Percentiles rank a stretch among this genome's conserved stretches.
phyloP scores from a whole-genome alignment of 2,113 vertebrate species.

The Ia io region DNA sequence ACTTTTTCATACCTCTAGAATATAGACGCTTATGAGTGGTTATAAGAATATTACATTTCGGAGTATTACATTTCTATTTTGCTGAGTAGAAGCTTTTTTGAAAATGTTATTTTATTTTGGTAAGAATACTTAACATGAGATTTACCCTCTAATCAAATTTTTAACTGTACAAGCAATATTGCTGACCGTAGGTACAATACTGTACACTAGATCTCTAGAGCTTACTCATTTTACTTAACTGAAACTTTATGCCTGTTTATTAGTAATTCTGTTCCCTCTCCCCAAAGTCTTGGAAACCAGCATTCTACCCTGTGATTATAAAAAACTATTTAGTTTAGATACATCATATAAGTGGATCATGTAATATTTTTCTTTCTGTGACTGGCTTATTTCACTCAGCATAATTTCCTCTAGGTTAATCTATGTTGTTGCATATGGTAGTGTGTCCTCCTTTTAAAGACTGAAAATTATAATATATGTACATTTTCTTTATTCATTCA shows the following conservation, averaged over 20 bases:
- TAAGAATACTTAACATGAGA: background rate
- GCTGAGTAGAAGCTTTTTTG: background rate
- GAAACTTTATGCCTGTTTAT: background rate
- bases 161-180: too few relatives aligned
- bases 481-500: too few relatives aligned
- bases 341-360: background rate
- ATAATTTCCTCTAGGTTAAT: too few relatives aligned
- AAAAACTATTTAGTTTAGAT: background rate
- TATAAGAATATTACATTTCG: background rate
- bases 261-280: background rate
- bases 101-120: background rate
- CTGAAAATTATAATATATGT: too few relatives aligned
- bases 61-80: background rate
- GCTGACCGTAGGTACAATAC: too few relatives aligned
- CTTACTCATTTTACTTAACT: too few relatives aligned
- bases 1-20: background rate
- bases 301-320: background rate
- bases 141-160: too few relatives aligned
- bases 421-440: too few relatives aligned
- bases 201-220: too few relatives aligned
- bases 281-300: background rate
- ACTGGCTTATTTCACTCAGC: too few relatives aligned
- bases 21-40: background rate
- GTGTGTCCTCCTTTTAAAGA: too few relatives aligned
- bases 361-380: too few relatives aligned